These are phyloP conservation scores for Galago senegalensis DNA, from an alignment of 2,797 vertebrate species.

Conservation along the genomic window DNA sequence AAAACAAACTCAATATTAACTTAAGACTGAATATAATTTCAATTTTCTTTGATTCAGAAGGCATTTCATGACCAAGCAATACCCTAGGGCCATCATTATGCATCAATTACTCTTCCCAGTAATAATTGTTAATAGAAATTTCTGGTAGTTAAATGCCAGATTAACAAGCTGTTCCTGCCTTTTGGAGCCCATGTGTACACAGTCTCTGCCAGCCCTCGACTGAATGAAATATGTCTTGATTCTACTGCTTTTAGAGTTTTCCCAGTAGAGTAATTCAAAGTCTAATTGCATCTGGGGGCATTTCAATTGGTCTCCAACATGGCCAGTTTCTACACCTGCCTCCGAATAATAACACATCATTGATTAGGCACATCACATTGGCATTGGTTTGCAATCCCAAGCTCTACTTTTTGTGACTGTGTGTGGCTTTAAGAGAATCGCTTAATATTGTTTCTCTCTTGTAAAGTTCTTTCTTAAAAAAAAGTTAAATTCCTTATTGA, in stretches of 20 bases:
- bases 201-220: slow-evolving; percentile 63
- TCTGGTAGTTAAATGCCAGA: slow-evolving; percentile 75
- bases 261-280: slow-evolving; percentile 70
- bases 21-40: slow-evolving; percentile 39
- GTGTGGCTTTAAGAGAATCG: slow-evolving; percentile 53
- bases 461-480: neutral
- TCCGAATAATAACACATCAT: slow-evolving; percentile 58
- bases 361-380: slow-evolving; percentile 19
- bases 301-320: slow-evolving; percentile 50
- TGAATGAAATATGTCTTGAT: slow-evolving; percentile 77
- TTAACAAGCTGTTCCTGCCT: slow-evolving; percentile 77
- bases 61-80: slow-evolving; percentile 63
- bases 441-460: slow-evolving; percentile 49
- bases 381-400: neutral
- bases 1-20: slow-evolving; percentile 67
- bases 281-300: slow-evolving; percentile 49
- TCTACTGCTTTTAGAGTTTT: slow-evolving; percentile 71
- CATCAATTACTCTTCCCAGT: slow-evolving; percentile 63
- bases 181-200: slow-evolving; percentile 62
- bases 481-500: slow-evolving; percentile 52
- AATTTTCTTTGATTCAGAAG: slow-evolving; percentile 68
- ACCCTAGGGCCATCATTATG: slow-evolving; percentile 65
- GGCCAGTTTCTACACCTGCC: slow-evolving; percentile 10
- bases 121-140: slow-evolving; percentile 78
- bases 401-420: slow-evolving; percentile 38